Evolutionary conservation across 2,113 vertebrate species (phyloP), one percentile per base, ranked within the genome.

Genomic region (Salvelinus sp.): DNA sequence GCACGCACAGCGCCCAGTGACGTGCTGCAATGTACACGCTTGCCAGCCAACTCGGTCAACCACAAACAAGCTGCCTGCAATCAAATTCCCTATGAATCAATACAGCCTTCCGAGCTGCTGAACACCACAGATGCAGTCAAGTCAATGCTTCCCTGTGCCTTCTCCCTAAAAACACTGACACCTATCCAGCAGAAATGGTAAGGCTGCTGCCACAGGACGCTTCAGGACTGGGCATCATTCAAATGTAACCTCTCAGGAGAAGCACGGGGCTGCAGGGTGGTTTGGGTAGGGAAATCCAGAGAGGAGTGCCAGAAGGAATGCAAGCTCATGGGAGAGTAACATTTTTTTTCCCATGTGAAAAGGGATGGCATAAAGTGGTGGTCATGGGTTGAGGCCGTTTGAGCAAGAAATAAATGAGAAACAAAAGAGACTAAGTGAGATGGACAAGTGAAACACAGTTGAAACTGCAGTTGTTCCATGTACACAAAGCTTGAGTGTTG

Each of bases 71-170:
- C 77, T 76, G 87, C 86, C 76, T 82, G 87, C 88, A 90, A 84
- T 90, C 88, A 88, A 85, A 76, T 81, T 30, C 82, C 74, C 86
- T 85, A 86, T 86, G 85, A 91, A 91, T 92, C 91, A 89, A 92
- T 92, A 89, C 76, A 28, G 64, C 73, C 50, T 76, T 72, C 76
- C 18, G 18, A 12, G 27, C 33, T 48, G 4, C 18, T 13, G 64
- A 66, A 66, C 33, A 18, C 68, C 33, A 69, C n/a, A 23, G 44
- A 90, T 83, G 91, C 91, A 92, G 84, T 91, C 85, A 74, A 84
- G 83, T 89, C 90, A 76, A 91, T 90, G 89, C 75, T 48, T 63
- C 75, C 73, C 82, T 73, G 30, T 68, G 20, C n/a, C 7, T 13
- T 83, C 73, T 70, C 38, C 54, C 10, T n/a, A 47, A 72, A 62